These are phyloP conservation scores for Neosilurus hyrtlii DNA, from an alignment of 2,797 vertebrate species.

Conservation along the genomic window DNA sequence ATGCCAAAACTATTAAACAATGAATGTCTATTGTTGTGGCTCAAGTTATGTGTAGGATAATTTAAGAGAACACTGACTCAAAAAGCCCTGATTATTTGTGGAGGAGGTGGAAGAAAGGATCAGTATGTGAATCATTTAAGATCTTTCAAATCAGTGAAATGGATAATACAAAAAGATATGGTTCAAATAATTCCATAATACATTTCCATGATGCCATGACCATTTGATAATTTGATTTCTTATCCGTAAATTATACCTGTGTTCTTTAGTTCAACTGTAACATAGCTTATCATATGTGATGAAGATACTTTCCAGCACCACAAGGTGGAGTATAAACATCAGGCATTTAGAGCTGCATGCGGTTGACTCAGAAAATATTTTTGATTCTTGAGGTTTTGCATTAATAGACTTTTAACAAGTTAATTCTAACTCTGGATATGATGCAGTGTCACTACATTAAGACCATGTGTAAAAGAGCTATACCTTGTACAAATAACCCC, in stretches of 20 bases:
- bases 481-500: background rate
- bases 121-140: background rate
- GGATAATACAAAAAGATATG: background rate
- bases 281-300: background rate
- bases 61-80: background rate
- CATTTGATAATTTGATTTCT: background rate
- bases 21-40: background rate
- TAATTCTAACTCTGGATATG: background rate
- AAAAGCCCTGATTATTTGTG: background rate
- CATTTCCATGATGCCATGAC: background rate
- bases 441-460: background rate
- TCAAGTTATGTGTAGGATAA: background rate
- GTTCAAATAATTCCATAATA: background rate
- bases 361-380: constrained; percentile 1
- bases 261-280: too few species aligned
- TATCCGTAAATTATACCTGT: background rate
- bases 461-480: too few species aligned
- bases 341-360: background rate
- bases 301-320: constrained; percentile 10
- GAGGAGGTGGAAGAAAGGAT: background rate
- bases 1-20: background rate
- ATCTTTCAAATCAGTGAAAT: background rate
- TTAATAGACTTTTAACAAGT: background rate
- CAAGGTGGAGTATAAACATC: constrained; percentile 36
- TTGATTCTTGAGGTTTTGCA: background rate